Evolutionary conservation across 1,140 invertebrate genomes (phyloP).

Genomic region (Andricus grossulariae): DNA sequence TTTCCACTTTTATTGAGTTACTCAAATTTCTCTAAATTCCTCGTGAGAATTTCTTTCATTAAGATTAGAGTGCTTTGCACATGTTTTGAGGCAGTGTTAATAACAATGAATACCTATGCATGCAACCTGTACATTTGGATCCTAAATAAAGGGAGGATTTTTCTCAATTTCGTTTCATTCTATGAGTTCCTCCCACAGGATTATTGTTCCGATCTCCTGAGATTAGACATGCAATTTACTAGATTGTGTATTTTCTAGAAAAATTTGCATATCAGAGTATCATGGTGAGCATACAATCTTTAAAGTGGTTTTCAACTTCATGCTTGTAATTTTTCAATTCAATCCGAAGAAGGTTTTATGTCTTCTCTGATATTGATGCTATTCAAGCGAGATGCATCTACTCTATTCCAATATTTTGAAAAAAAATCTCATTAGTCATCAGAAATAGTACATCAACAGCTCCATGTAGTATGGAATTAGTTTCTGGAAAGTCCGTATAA

Average conservation of each 20-base stretch:
- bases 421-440: no score
- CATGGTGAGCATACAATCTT: no score
- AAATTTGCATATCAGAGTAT: background rate
- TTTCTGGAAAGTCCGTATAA: no score
- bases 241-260: background rate
- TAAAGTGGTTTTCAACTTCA: slow-evolving; percentile 5
- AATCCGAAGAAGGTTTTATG: background rate
- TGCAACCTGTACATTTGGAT: background rate
- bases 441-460: no score
- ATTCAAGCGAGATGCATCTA: background rate
- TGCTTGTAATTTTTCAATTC: background rate
- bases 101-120: background rate
- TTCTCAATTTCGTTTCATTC: background rate
- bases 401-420: no score
- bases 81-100: no score
- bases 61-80: no score
- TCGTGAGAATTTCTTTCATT: no score
- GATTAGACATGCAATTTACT: slow-evolving; percentile 14
- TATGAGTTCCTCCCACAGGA: background rate
- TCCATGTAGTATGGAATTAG: no score
- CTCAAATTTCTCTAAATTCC: no score
- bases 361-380: background rate
- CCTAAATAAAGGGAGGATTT: no score
- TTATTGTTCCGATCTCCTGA: background rate
- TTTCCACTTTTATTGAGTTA: no score